phyloP scores from a whole-genome alignment of 2,113 vertebrate species.

The Tenebrosternarchus preto region DNA sequence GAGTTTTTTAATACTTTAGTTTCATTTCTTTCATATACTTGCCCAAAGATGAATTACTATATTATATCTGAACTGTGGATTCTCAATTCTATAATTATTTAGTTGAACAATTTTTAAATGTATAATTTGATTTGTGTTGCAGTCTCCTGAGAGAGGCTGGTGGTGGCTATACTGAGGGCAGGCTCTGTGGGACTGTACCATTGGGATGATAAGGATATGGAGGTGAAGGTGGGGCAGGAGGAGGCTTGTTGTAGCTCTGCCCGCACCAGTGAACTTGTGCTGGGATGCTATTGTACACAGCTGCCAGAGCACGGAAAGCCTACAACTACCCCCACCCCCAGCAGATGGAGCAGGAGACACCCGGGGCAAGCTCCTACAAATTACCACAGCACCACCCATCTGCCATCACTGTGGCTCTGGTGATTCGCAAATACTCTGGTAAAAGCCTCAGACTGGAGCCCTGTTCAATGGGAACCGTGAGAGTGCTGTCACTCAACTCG shows the following conservation, averaged over 20 bases:
- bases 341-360: constrained; percentile 65
- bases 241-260: constrained; percentile 68
- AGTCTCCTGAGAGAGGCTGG: too few species aligned
- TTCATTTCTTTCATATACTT: too few species aligned
- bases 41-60: background rate
- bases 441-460: too few species aligned
- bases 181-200: too few species aligned
- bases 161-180: too few species aligned
- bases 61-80: background rate
- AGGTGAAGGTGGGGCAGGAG: constrained; percentile 62
- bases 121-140: too few species aligned
- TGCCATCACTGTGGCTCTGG: background rate
- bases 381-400: background rate
- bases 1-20: too few species aligned
- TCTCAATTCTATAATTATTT: constrained; percentile 41
- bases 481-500: too few species aligned
- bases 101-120: too few species aligned
- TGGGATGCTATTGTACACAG: constrained; percentile 60
- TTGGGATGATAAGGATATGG: constrained; percentile 65
- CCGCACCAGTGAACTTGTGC: constrained; percentile 44
- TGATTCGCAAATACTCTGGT: background rate
- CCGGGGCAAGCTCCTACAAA: constrained; percentile 25
- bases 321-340: constrained; percentile 69
- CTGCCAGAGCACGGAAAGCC: constrained; percentile 63
- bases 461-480: too few species aligned